Conservation (phyloP, 92 coral and sea anemone genomes). For the Porites rus region DNA sequence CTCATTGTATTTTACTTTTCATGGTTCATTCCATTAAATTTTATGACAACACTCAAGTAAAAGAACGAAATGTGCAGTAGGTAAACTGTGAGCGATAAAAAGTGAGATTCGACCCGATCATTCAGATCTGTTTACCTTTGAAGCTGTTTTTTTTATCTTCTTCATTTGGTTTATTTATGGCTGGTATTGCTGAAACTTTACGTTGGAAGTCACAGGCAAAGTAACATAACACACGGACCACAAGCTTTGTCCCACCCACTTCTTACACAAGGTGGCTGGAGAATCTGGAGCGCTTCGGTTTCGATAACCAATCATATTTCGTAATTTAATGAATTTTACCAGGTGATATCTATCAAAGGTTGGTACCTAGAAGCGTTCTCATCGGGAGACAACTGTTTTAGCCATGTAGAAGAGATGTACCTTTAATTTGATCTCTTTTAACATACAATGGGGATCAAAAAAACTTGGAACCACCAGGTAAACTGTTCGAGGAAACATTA, state of each 20-base stretch:
- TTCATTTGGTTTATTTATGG: too few relatives aligned
- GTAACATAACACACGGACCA: neutral
- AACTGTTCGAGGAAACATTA: too few relatives aligned
- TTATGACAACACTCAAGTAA: neutral
- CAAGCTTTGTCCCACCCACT: constrained; percentile 8
- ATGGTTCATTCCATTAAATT: neutral
- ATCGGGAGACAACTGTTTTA: too few relatives aligned
- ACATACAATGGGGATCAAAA: too few relatives aligned
- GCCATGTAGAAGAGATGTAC: too few relatives aligned
- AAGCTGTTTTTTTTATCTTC: neutral
- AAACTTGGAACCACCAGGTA: too few relatives aligned
- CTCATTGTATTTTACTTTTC: neutral
- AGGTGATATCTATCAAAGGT: too few relatives aligned
- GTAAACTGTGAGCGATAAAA: too few relatives aligned
- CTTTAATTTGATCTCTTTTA: too few relatives aligned
- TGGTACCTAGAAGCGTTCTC: too few relatives aligned
- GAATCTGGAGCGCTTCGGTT: neutral
- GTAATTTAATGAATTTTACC: too few relatives aligned
- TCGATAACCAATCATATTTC: constrained; percentile 2
- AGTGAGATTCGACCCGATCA: neutral
- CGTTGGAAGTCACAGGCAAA: neutral
- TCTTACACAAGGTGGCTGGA: neutral
- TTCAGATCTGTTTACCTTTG: neutral
- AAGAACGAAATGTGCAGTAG: neutral
- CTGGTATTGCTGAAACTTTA: neutral